Conservation (phyloP, 2,113 vertebrate species). For the Hemiprocne comata region DNA sequence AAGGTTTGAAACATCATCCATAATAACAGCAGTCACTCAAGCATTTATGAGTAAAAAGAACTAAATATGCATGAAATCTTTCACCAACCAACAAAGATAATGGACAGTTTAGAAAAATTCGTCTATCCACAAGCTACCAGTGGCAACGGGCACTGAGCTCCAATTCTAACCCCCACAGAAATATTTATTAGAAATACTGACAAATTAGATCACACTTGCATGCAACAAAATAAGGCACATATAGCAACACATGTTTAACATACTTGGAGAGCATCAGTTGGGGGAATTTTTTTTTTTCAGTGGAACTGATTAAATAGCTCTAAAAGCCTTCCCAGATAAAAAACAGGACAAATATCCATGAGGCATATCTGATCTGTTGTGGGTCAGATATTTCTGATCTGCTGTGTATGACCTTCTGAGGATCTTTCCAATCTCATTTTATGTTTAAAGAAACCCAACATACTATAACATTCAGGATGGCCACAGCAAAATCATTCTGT, state of each 20-base stretch:
- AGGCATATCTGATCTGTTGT: not conserved
- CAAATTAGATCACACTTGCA: not conserved
- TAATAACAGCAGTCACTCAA: not conserved
- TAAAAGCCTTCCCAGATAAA: not conserved
- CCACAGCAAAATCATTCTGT: not conserved
- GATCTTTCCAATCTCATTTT: not conserved
- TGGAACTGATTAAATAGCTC: not conserved
- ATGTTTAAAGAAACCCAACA: not conserved
- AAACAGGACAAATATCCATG: not conserved
- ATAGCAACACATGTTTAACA: fast-evolving
- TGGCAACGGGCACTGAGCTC: not conserved
- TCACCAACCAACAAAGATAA: not conserved
- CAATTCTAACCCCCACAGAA: not conserved
- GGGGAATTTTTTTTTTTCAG: not conserved
- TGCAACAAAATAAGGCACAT: not conserved
- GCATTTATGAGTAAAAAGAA: not conserved
- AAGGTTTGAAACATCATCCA: not conserved
- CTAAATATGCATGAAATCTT: not conserved
- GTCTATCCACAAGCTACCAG: not conserved
- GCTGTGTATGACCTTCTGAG: not conserved
- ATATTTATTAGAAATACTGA: not conserved
- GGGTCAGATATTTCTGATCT: too few species aligned
- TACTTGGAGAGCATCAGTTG: not conserved
- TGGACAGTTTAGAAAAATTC: not conserved
- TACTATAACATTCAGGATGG: not conserved